Evolutionary conservation across 2,888 invertebrate species (phyloP), one percentile per base, ranked within the genome.

Genomic region (Philopedon plagiatum): DNA sequence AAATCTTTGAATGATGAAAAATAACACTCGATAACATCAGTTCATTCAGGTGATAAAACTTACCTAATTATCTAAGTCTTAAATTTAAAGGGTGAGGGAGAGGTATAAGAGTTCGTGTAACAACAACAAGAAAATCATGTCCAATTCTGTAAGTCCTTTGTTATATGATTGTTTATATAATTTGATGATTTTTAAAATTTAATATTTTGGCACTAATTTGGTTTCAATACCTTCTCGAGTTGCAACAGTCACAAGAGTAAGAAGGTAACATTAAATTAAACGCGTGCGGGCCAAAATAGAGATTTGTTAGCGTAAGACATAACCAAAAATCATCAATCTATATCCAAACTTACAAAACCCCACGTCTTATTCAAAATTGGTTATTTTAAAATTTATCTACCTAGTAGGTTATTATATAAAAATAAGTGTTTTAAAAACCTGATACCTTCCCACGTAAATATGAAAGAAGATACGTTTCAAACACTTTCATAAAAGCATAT

Each of bases 121-220:
- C 63, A 46, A 63, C 46, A 46, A 46, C 39, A 29, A 62, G 41
- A n/a, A 39, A 56, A 29, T 56, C 18, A 15, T 29, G 7, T 26
- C 15, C 13, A 32, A 54, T 29, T 32, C 54, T 26, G 54, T 13
- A 11, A 44, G 44, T 4, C 8, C 8, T 44, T 8, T 18, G 7
- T 4, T 44, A 13, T 49, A n/a, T 21, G 21, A 29, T 2, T 8
- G 11, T 49, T 49, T 26, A 3, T 23, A 5, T 49, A n/a, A 21
- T 7, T 21, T 18, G 8, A 46, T 23, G 49, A 23, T 49, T 49
- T 23, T 21, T 26, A 26, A 5, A 5, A 7, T 26, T 26, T 7
- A 26, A 5, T 26, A 26, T 26, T 26, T 26, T 26, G 26, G 26
- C 26, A 26, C 26, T 26, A 26, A 7, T 3, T 7, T 26, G 7